Evolutionary conservation across 2,797 vertebrate genomes (phyloP), one percentile per base, ranked within the genome.

Genomic region (Anguilla anguilla): DNA sequence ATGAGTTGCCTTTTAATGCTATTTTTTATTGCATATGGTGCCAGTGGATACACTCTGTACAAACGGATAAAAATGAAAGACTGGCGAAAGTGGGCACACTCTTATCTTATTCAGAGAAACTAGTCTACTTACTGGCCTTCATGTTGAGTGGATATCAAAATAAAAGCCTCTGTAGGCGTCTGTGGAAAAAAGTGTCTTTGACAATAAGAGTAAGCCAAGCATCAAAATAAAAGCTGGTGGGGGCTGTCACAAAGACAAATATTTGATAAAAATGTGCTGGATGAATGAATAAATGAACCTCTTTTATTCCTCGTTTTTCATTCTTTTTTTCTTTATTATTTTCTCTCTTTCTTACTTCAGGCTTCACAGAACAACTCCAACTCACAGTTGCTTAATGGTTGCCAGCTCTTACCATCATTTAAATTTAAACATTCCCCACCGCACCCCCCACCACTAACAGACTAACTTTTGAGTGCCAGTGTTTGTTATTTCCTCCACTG

Each of bases 91-190:
- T 82, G 57, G 49, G 59, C 77, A 49, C 35, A 39, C 43, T 83
- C 25, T n/a, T n/a, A 64, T 46, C 61, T 83, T 6, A 84, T 61
- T 87, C 46, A 69, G 64, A 51, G 57, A 82, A 35, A 86, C 39
- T 15, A 28, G 31, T 59, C 43, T n/a, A 43, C 46, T 69, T 39
- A 35, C 59, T 84, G 79, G 17, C 61, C 69, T 72, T 84, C 28
- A 43, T 17, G 43, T 11, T 35, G 31, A 84, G 49, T 13, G 72
- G 31, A 6, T 43, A 77, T 39, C 72, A 77, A 77, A 77, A 77
- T 39, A 77, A 77, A 77, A 77, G 72, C 3, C 72, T 43, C 72
- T 15, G 67, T 13, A 2, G 11, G 17, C 72, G 4, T 11, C 35
- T 19, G 35, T 77, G 35, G 25, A 67, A n/a, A 72, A n/a, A 72